phyloP scores from a whole-genome alignment of 2,797 vertebrate species.

The Paratrypauchen microcephalus region DNA sequence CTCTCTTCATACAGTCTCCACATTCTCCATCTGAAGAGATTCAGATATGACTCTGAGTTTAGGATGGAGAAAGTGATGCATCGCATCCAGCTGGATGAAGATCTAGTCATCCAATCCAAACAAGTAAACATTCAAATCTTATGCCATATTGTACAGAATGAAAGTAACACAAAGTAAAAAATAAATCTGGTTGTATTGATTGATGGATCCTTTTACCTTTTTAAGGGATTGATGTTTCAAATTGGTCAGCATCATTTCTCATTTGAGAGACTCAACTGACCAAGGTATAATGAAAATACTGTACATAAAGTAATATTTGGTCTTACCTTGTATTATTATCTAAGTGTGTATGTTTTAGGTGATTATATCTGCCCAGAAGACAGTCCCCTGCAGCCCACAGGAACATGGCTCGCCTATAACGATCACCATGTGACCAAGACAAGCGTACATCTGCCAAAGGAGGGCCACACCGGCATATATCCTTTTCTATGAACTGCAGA shows the following conservation, averaged over 20 bases:
- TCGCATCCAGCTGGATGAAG: not conserved
- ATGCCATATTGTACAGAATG: not conserved
- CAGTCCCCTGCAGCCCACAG: not conserved
- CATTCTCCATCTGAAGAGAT: slow-evolving; percentile 4
- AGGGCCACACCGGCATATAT: too few species aligned
- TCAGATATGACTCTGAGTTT: not conserved
- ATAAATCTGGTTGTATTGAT: not conserved
- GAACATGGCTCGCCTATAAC: not conserved
- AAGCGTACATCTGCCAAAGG: too few species aligned
- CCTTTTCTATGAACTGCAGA: too few species aligned
- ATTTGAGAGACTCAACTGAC: not conserved
- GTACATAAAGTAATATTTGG: too few species aligned
- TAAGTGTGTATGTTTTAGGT: not conserved
- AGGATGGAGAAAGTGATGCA: not conserved
- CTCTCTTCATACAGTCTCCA: not conserved
- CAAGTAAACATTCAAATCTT: not conserved
- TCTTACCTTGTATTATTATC: not conserved
- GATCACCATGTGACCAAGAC: not conserved
- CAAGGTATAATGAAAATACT: not conserved
- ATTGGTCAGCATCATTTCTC: not conserved
- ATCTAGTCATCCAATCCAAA: not conserved
- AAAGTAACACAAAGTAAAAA: not conserved
- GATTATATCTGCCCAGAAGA: not conserved
- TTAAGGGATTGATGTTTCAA: not conserved
- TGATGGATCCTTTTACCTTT: not conserved